A percentile compares a stretch with the other conserved stretches of the same genome.
Conservation (phyloP, 2,888 invertebrate genomes). For the Vesta saturnalis region DNA sequence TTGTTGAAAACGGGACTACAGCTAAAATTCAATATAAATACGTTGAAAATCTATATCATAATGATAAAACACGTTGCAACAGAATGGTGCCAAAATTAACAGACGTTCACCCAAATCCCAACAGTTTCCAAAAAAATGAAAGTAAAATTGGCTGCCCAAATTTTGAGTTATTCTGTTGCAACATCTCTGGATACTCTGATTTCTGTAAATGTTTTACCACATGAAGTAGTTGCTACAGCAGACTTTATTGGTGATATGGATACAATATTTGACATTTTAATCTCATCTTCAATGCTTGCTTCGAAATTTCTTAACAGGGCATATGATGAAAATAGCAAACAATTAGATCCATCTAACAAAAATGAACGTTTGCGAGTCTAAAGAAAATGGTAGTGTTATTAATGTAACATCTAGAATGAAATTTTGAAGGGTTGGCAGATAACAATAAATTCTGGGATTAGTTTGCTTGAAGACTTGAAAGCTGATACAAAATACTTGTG, state of each 20-base stretch:
- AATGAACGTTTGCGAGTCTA: not conserved
- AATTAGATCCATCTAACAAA: not conserved
- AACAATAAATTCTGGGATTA: not conserved
- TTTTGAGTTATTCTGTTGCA: not conserved
- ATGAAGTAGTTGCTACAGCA: not conserved
- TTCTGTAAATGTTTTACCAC: not conserved
- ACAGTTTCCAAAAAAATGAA: not conserved
- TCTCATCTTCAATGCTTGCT: not conserved
- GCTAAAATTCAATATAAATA: not conserved
- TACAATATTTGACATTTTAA: slow-evolving; percentile 1
- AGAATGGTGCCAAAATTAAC: not conserved
- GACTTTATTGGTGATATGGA: not conserved
- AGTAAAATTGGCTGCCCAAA: not conserved
- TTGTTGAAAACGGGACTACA: not conserved
- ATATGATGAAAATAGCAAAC: not conserved
- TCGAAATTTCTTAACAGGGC: not conserved
- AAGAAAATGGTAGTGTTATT: not conserved
- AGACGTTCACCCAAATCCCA: not conserved
- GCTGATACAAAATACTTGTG: not conserved
- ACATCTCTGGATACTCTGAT: not conserved
- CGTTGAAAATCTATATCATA: not conserved
- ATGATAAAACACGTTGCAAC: not conserved
- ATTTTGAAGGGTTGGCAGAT: not conserved
- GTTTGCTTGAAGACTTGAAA: not conserved
- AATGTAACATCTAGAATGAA: not conserved